phyloP scores from a whole-genome alignment of 2,113 vertebrate genomes.

The Marmota monax region DNA sequence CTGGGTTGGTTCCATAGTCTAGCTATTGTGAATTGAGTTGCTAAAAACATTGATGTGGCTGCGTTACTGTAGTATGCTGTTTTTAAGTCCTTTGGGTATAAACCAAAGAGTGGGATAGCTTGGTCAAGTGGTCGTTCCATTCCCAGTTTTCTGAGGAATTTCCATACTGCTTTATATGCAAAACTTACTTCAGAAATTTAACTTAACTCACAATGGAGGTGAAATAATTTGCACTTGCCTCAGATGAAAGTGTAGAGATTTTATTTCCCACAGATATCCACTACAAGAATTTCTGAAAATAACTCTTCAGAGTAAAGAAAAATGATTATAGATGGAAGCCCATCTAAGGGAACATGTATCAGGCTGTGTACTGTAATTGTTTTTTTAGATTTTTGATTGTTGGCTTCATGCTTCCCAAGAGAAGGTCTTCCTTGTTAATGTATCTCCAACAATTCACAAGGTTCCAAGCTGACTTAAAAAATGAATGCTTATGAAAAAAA shows the following conservation, averaged over 20 bases:
- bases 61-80: too few species aligned
- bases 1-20: too few species aligned
- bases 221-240: not conserved
- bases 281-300: conserved; percentile 6
- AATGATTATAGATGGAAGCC: not conserved
- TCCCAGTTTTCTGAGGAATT: too few species aligned
- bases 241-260: not conserved
- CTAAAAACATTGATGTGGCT: too few species aligned
- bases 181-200: not conserved
- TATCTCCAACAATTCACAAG: not conserved
- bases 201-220: not conserved
- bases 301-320: not conserved
- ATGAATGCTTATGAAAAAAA: not conserved
- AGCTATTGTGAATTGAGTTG: too few species aligned
- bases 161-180: not conserved
- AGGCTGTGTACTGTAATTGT: not conserved
- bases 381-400: not conserved
- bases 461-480: not conserved
- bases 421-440: not conserved
- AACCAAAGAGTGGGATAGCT: too few species aligned
- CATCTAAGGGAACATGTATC: not conserved
- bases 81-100: too few species aligned
- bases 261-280: not conserved
- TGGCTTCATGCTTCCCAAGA: not conserved
- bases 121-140: too few species aligned